Evolutionary conservation across 2,888 invertebrate genomes (phyloP).

Genomic region (Thecophora atra): DNA sequence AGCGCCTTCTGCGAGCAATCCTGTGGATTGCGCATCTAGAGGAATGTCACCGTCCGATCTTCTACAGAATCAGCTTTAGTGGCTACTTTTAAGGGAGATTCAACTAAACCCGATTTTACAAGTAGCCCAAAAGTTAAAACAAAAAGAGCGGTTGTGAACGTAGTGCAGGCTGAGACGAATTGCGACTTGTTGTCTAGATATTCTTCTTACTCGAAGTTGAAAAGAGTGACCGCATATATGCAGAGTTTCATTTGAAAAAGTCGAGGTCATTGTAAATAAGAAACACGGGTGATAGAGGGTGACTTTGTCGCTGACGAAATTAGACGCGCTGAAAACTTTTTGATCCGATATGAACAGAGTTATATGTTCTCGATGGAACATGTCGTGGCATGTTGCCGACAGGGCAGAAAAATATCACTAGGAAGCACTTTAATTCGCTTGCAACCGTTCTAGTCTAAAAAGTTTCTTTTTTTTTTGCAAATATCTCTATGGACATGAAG

Average conservation of each 20-base stretch:
- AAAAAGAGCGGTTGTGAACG: neutral
- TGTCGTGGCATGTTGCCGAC: slow-evolving; percentile 4
- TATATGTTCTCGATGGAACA: slow-evolving; percentile 19
- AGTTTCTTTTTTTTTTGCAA: too few species aligned
- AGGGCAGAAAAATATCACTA: neutral
- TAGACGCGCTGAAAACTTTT: slow-evolving; percentile 11
- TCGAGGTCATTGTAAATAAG: neutral
- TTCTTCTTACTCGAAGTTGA: slow-evolving; percentile 21
- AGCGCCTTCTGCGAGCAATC: slow-evolving; percentile 17
- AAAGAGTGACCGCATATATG: slow-evolving; percentile 23
- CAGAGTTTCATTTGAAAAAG: slow-evolving; percentile 25
- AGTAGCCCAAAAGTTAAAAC: neutral
- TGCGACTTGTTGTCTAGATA: neutral
- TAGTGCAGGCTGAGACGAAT: neutral
- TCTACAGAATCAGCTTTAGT: slow-evolving; percentile 4
- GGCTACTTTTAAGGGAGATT: neutral
- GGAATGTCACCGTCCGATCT: slow-evolving; percentile 26
- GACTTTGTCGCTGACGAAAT: slow-evolving; percentile 20
- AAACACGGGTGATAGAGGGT: neutral
- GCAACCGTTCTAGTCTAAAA: slow-evolving; percentile 6
- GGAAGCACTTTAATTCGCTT: neutral
- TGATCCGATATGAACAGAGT: slow-evolving; percentile 2
- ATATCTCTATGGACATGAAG: slow-evolving; percentile 10
- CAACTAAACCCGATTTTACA: neutral
- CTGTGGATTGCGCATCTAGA: slow-evolving; percentile 32